Evolutionary conservation across 1,140 invertebrate genomes (phyloP), one percentile per base, ranked within the genome.

Genomic region (Aphelinus certus): DNA sequence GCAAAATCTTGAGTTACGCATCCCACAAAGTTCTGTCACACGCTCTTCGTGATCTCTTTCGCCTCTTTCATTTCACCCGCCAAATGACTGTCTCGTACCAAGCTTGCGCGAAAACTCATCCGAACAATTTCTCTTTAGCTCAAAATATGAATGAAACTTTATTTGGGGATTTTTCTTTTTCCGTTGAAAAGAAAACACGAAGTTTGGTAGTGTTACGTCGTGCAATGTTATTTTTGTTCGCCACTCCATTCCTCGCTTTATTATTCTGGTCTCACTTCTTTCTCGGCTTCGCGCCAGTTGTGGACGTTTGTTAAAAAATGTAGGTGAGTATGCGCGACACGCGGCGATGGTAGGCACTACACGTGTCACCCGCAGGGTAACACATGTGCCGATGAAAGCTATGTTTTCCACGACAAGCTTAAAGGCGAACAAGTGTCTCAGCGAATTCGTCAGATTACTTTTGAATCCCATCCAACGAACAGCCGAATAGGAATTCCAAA

Each of bases 241-340:
- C 10, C 61, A 2, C 10, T 63, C 61, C 61, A 46, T 46, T 56
- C 58, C n/a, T 4, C 43, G 55, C 53, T 45, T 60, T 69, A 69
- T 70, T 49, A 70, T 70, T 57, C 26, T 7, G 55, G 47, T 53
- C 58, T 61, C 58, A 61, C 48, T 70, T 53, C 47, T 53, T 51
- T 61, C 57, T 70, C 58, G 47, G 57, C 47, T 53, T 70, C 48
- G 26, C 7, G 68, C n/a, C 58, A 51, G 58, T 61, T 70, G 47
- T 62, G 6, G 3, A 49, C 68, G 58, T 57, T 58, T 60, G 67
- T 47, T 69, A 57, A 69, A 69, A 69, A 69, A 69, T 60, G 9
- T 69, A 69, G 67, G 67, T 69, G 9, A 70, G 48, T 60, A 48
- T 55, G 45, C 1, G 57, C 46, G 47, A 70, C 57, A 66, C 42